Conservation (phyloP, 2,113 vertebrate species). For the Melospiza melodia region DNA sequence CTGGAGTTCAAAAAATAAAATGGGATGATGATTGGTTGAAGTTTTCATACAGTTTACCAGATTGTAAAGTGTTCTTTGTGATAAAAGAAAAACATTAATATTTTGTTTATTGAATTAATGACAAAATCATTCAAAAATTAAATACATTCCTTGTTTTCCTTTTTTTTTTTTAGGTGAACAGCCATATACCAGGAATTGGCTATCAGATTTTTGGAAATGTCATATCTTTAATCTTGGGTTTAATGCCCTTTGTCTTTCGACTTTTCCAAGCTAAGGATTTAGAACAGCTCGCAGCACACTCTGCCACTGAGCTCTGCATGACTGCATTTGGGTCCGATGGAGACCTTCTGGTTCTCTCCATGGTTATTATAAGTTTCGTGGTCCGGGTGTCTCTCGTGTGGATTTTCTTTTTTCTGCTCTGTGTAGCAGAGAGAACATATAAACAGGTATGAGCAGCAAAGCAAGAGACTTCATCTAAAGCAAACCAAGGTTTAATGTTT, state of each 20-base stretch:
- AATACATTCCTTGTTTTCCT: background rate
- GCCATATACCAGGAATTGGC: slow-evolving; percentile 91
- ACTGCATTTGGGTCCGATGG: slow-evolving; percentile 87
- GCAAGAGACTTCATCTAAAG: background rate
- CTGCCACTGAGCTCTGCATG: slow-evolving; percentile 84
- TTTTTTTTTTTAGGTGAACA: slow-evolving; percentile 84
- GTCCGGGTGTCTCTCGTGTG: slow-evolving; percentile 94
- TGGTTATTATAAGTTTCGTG: slow-evolving; percentile 91
- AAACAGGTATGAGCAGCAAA: slow-evolving; percentile 85
- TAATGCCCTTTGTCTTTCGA: slow-evolving; percentile 91
- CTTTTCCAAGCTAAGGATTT: slow-evolving; percentile 89
- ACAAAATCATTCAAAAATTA: background rate
- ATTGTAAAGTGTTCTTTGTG: background rate
- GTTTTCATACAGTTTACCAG: background rate
- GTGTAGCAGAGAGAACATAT: slow-evolving; percentile 96
- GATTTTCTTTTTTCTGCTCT: slow-evolving; percentile 99
- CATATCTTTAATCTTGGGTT: slow-evolving; percentile 87
- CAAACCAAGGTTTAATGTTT: background rate
- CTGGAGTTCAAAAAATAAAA: background rate
- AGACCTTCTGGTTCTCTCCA: slow-evolving; percentile 83
- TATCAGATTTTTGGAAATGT: slow-evolving; percentile 97
- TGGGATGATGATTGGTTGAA: background rate
- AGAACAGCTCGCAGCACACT: slow-evolving; percentile 86
- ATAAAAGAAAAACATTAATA: background rate
- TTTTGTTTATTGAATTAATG: background rate